A percentile compares a stretch with the other conserved stretches of the same genome.
phyloP scores from a whole-genome alignment of 2,797 vertebrate species.

The Pangasius krempfi region DNA sequence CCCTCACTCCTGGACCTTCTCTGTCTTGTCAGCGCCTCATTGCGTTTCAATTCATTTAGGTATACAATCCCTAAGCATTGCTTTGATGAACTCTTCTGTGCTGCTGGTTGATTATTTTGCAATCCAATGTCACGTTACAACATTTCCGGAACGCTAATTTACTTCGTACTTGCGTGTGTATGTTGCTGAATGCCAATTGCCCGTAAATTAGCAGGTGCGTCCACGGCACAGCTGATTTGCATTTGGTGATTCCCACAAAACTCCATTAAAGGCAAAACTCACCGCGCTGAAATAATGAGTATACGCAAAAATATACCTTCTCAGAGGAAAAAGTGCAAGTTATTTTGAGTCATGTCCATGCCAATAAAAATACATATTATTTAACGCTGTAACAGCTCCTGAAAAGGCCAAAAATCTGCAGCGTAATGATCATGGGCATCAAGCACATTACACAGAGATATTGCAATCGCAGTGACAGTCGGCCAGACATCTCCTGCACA shows the following conservation, averaged over 20 bases:
- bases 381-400: background rate
- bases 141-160: background rate
- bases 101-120: background rate
- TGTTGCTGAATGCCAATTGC: background rate
- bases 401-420: background rate
- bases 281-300: background rate
- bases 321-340: background rate
- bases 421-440: background rate
- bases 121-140: background rate
- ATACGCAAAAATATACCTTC: background rate
- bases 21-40: background rate
- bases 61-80: background rate
- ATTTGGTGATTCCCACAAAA: background rate
- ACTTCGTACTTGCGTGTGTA: background rate
- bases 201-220: background rate
- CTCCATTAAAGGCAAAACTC: background rate
- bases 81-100: background rate
- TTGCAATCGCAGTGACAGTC: background rate
- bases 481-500: background rate
- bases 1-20: conserved; percentile 32
- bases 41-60: background rate
- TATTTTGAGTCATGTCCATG: background rate
- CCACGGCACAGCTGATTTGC: background rate
- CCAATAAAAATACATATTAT: background rate
- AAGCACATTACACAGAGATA: background rate